Percentiles rank a stretch among this genome's conserved stretches.
Conservation (phyloP, 2,113 vertebrate species). For the Vireo altiloquus region DNA sequence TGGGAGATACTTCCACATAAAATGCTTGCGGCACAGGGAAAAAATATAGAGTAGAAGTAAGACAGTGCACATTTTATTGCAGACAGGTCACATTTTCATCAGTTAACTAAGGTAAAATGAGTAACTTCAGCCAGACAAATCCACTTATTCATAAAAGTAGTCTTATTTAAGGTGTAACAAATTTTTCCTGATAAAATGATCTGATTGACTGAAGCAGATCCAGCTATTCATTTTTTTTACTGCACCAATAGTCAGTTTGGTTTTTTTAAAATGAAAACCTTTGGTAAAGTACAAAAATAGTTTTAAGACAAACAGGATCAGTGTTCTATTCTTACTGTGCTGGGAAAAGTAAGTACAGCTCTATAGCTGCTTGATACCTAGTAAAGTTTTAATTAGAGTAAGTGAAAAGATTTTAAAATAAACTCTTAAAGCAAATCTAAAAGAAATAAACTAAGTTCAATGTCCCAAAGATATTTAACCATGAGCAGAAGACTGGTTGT, state of each 20-base stretch:
- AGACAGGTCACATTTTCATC: constrained; percentile 45
- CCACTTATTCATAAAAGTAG: constrained; percentile 9
- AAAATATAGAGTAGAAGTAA: not conserved
- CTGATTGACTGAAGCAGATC: constrained; percentile 15
- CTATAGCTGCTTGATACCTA: constrained; percentile 17
- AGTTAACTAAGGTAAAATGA: constrained; percentile 44
- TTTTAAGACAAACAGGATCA: not conserved
- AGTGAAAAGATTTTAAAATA: constrained; percentile 44
- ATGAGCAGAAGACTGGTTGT: constrained; percentile 36
- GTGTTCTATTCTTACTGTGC: constrained; percentile 13
- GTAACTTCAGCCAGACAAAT: constrained; percentile 41
- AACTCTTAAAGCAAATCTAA: constrained; percentile 45
- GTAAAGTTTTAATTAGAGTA: constrained; percentile 31
- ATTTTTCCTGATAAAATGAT: not conserved
- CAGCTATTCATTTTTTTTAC: not conserved
- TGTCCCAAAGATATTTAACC: constrained; percentile 31
- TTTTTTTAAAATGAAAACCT: not conserved
- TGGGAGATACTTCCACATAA: not conserved
- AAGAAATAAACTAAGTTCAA: constrained; percentile 46
- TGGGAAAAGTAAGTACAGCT: constrained; percentile 21
- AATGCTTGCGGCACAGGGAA: not conserved
- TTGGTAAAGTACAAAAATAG: constrained; percentile 51
- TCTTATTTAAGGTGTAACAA: constrained; percentile 6
- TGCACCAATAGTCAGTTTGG: not conserved
- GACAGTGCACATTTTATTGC: constrained; percentile 57